These are phyloP conservation scores for Acrocyrtus sp. DNA, from an alignment of 2,888 invertebrate genomes.

Conservation along the genomic window DNA sequence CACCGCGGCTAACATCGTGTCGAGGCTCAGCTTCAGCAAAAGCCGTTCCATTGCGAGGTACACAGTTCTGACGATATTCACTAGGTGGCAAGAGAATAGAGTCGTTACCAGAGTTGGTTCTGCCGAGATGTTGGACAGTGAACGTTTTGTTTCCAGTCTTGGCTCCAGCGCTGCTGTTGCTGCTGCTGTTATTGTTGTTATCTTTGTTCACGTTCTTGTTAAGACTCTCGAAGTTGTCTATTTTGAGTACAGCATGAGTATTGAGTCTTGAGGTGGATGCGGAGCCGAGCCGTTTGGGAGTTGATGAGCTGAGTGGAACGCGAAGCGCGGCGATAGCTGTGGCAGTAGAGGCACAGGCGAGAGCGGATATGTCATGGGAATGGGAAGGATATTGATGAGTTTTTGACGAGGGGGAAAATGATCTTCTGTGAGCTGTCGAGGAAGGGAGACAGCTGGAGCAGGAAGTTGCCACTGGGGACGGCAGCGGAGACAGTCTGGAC, in stretches of 20 bases:
- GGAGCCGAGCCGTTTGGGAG: slow-evolving; percentile 54
- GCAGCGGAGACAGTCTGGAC: slow-evolving; percentile 5
- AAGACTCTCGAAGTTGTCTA: slow-evolving; percentile 63
- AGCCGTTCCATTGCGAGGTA: slow-evolving; percentile 28
- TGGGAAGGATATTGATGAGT: neutral
- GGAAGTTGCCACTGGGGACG: slow-evolving; percentile 1
- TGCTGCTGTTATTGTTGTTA: slow-evolving; percentile 59
- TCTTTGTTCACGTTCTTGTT: slow-evolving; percentile 60
- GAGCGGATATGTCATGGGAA: slow-evolving; percentile 15
- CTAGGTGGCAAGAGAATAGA: too few species aligned
- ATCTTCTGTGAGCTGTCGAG: neutral
- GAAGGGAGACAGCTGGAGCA: slow-evolving; percentile 6
- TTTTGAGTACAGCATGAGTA: slow-evolving; percentile 52
- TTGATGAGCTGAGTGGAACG: slow-evolving; percentile 59
- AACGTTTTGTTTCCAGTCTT: slow-evolving; percentile 22
- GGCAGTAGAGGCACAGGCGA: slow-evolving; percentile 20
- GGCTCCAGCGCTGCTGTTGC: slow-evolving; percentile 10
- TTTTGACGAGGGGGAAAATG: slow-evolving; percentile 21
- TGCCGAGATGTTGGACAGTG: neutral
- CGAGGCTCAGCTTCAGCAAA: neutral
- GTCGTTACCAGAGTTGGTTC: too few species aligned
- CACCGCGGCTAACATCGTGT: neutral
- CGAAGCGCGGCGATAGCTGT: slow-evolving; percentile 49
- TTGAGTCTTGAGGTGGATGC: slow-evolving; percentile 8
- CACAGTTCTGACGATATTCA: too few species aligned